These are phyloP conservation scores for Meda fulgida DNA, from an alignment of 2,797 vertebrate species.

Conservation along the genomic window DNA sequence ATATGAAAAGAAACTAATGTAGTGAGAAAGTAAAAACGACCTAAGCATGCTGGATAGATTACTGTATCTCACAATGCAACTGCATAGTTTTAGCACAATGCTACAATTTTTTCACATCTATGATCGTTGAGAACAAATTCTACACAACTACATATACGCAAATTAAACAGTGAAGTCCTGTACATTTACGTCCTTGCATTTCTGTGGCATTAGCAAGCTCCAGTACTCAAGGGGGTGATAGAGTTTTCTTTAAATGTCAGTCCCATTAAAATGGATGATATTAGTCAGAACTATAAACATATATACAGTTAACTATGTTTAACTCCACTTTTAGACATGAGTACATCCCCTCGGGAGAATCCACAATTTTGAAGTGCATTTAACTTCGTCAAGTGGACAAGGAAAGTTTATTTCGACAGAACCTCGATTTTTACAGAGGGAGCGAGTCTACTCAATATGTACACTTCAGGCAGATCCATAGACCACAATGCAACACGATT, in stretches of 20 bases:
- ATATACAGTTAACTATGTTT: background rate
- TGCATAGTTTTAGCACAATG: background rate
- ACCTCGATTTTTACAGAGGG: background rate
- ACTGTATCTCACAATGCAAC: background rate
- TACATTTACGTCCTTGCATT: background rate
- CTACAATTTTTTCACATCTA: background rate
- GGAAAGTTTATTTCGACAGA: background rate
- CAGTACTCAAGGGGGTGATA: slow-evolving; percentile 7
- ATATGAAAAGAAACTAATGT: background rate
- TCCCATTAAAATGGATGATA: background rate
- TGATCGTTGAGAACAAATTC: background rate
- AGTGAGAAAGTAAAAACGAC: background rate
- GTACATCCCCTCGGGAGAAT: background rate
- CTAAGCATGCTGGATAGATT: background rate
- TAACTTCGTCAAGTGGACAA: background rate
- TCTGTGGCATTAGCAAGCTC: background rate
- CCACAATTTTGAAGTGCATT: background rate
- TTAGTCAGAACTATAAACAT: background rate
- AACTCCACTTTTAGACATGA: background rate
- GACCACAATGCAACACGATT: no score
- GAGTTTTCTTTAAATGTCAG: background rate
- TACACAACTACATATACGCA: background rate
- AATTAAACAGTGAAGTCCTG: background rate
- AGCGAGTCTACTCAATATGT: background rate
- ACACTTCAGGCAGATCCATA: no score